Conservation (phyloP, 1,140 invertebrate species). For the Meloidogyne chitwoodi region DNA sequence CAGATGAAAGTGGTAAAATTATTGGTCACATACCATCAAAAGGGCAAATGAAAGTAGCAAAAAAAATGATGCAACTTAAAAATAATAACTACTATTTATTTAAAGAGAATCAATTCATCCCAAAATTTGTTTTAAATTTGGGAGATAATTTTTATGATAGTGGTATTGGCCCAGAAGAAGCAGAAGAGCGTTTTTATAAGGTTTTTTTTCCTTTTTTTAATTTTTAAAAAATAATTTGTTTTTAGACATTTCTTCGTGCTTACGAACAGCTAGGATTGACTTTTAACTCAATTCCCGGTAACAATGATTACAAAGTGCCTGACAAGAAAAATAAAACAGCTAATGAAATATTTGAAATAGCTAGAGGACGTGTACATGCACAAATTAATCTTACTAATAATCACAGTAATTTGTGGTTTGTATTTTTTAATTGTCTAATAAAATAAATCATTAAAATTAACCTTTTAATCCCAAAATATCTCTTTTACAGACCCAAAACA, state of each 20-base stretch:
- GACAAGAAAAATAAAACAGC: background rate
- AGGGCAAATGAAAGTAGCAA: background rate
- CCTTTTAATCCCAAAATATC: too few species aligned
- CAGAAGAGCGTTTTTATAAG: background rate
- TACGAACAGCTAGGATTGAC: background rate
- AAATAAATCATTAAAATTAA: too few species aligned
- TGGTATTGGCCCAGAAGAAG: background rate
- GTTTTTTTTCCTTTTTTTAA: too few species aligned
- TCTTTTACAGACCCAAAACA: too few species aligned
- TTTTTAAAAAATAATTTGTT: too few species aligned
- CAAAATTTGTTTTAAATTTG: constrained; percentile 6
- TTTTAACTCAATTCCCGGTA: constrained; percentile 8
- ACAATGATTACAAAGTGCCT: background rate
- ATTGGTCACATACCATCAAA: background rate
- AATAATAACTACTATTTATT: background rate
- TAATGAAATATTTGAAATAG: background rate
- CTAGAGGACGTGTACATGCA: too few species aligned
- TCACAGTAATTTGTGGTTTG: too few species aligned
- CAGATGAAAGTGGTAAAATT: background rate
- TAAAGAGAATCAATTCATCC: background rate
- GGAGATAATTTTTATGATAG: constrained; percentile 20
- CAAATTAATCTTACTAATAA: too few species aligned
- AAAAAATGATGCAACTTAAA: background rate
- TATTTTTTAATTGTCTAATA: too few species aligned
- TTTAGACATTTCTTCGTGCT: background rate